Evolutionary conservation across 2,888 invertebrate genomes (phyloP), one percentile per base, ranked within the genome.

Genomic region (Rapana venosa): DNA sequence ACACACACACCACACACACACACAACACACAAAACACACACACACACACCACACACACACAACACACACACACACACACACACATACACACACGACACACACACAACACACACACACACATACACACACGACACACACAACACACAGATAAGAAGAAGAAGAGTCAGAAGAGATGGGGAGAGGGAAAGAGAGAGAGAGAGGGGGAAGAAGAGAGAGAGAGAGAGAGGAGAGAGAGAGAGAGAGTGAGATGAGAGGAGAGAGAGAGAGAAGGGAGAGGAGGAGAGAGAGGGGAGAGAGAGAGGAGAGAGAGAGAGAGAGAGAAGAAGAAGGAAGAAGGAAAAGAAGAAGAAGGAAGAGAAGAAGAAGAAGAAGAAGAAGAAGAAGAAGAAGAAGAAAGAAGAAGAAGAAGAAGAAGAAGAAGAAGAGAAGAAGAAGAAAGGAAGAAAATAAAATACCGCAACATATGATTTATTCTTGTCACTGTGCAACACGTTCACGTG

Each of bases 351-450:
- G 26, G 26, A 26, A 74, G 26, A 26, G 26, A 74, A 26, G 6
- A 74, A 26, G 26, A 74, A 6, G 6, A 74, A 26, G 6, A 74
- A 26, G 26, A 74, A 6, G 26, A 74, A 26, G 26, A 74, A 6
- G 26, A 74, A 26, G 26, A 26, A 26, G 17, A 61, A 17, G 17
- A 61, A 17, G 26, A 74, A 74, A 26, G 74, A 74, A 74, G n/a
- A 74, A 74, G n/a, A 74, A 74, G n/a, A n/a, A 26, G n/a, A 74
- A 74, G n/a, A 74, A 74, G 22, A 74, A 74, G 74, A n/a, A 74
- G 74, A 15, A 74, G n/a, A 30, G n/a, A 74, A 74, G 74, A 74
- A 74, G n/a, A 74, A 26, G n/a, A 74, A 74, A 26, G 6, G 26
- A 26, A n/a, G 74, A 74, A 74, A 26, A 74, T 22, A n/a, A 77